Conservation (phyloP, 1,140 invertebrate species). For the Trichonephila clavata region DNA sequence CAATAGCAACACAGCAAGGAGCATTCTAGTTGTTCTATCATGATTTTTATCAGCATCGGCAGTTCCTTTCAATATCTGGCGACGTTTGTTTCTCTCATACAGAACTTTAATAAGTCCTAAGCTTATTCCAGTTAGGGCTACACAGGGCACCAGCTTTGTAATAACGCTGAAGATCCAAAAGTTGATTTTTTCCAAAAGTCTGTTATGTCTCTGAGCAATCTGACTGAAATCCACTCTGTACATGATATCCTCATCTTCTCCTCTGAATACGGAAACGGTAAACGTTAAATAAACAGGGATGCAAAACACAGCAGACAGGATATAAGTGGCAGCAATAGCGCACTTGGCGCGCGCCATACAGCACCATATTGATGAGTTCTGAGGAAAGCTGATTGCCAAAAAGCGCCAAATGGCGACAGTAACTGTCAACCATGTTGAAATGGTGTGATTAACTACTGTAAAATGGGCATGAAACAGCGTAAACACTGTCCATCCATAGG, state of each 20-base stretch:
- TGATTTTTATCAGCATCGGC: slow-evolving; percentile 63
- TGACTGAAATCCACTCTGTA: slow-evolving; percentile 85
- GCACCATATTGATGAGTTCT: slow-evolving; percentile 72
- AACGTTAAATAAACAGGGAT: slow-evolving; percentile 82
- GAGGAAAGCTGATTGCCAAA: slow-evolving; percentile 86
- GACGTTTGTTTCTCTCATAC: slow-evolving; percentile 85
- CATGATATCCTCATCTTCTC: slow-evolving; percentile 78
- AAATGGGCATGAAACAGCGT: slow-evolving; percentile 85
- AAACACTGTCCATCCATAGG: slow-evolving; percentile 77
- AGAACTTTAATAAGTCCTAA: slow-evolving; percentile 86
- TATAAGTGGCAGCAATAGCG: slow-evolving; percentile 87
- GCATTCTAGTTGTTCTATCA: slow-evolving; percentile 93
- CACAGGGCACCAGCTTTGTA: slow-evolving; percentile 91
- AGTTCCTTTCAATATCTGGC: slow-evolving; percentile 85
- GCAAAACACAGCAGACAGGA: slow-evolving; percentile 89
- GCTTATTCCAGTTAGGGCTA: slow-evolving; percentile 90
- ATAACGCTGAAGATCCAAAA: slow-evolving; percentile 93
- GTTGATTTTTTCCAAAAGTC: slow-evolving; percentile 85
- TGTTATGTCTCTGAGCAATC: slow-evolving; percentile 83
- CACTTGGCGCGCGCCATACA: slow-evolving; percentile 84
- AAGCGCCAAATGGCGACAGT: slow-evolving; percentile 96
- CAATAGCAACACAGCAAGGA: slow-evolving; percentile 89
- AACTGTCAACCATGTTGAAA: slow-evolving; percentile 95
- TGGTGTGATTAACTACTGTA: slow-evolving; percentile 90
- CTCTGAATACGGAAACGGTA: slow-evolving; percentile 64